Evolutionary conservation across 1,140 invertebrate species (phyloP), one percentile per base, ranked within the genome.

Genomic region (Heliothis subflexa): DNA sequence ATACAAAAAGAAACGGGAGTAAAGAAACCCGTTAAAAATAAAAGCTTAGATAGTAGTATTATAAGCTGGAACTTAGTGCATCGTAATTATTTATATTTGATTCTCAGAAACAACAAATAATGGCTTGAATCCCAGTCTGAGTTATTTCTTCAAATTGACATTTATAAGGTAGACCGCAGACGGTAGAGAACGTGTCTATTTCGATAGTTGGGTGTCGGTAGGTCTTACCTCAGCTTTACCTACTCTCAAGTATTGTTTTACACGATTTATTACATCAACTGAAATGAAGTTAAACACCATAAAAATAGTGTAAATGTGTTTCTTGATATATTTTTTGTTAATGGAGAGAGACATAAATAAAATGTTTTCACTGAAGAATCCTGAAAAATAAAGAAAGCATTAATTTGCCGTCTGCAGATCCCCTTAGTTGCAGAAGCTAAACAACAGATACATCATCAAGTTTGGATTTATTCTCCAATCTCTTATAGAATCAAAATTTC

Each of bases 401-500:
- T n/a, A n/a, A n/a, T n/a, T 25, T 25, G 21, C 21, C 21, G 21
- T 25, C 2, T 25, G 21, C 21, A 25, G 21, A 64, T 5, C n/a
- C 33, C n/a, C 9, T 12, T 64, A 18, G 40, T 16, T 9, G 13
- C 2, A 45, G 33, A 16, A 40, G 18, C 33, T 16, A 1, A 18
- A 40, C 33, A 45, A 47, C 61, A 40, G 33, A 64, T 47, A 18
- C 33, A 45, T 16, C 5, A n/a, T 16, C 14, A 9, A 40, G 61
- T 18, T 16, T 64, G 61, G 61, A 64, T 64, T 64, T 64, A 45
- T 64, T 64, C 33, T 2, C 18, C 12, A 3, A 64, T 64, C 61
- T 64, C 45, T 16, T 64, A 45, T 12, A 16, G 61, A 64, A 64
- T 45, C 61, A 47, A 64, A 45, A 64, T 47, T 64, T 64, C 28